Evolutionary conservation across 2,888 invertebrate species (phyloP), one percentile per base, ranked within the genome.

Genomic region (Aphrophora alni): DNA sequence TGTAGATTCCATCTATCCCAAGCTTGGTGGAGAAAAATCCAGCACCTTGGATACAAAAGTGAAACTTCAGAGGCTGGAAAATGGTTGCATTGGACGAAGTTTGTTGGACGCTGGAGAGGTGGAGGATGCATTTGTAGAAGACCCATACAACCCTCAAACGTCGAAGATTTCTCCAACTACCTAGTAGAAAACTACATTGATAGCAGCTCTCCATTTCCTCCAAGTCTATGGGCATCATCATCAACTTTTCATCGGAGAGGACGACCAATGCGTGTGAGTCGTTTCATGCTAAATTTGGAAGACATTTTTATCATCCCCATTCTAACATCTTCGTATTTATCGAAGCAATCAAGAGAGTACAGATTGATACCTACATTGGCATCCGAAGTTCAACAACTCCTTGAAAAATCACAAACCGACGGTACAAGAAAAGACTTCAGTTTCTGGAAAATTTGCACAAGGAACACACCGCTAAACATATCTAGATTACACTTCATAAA

Each of bases 1-100:
- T 76, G 80, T 21, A 27, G 80, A n/a, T 80, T 80, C 51, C 80
- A 80, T 27, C 75, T 80, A 14, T n/a, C 69, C 1, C 80, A 80
- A 69, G 69, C 76, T 26, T 80, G 80, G 80, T 76, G 28, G 26
- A 33, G 80, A 8, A 26, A 70, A 17, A 70, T 77, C 25, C 77
- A 77, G 38, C 33, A 77, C 10, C 14, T 51, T 27, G 77, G 77
- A 7, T 77, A 77, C 77, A 1, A 28, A 59, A 21, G 69, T 24
- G 44, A 75, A 27, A 44, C 75, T 8, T 33, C 33, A 33, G 75
- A 75, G 25, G 44, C 51, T 51, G 77, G 77, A 12, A 59, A 68
- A 28, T 77, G 27, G 77, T 69, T 77, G 10, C 77, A 28, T 8
- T 77, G 77, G 77, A 1, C 77, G 51, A 17, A 68, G 68, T 24